Evolutionary conservation across 2,113 vertebrate species (phyloP).

Genomic region (Callospermophilus lateralis): DNA sequence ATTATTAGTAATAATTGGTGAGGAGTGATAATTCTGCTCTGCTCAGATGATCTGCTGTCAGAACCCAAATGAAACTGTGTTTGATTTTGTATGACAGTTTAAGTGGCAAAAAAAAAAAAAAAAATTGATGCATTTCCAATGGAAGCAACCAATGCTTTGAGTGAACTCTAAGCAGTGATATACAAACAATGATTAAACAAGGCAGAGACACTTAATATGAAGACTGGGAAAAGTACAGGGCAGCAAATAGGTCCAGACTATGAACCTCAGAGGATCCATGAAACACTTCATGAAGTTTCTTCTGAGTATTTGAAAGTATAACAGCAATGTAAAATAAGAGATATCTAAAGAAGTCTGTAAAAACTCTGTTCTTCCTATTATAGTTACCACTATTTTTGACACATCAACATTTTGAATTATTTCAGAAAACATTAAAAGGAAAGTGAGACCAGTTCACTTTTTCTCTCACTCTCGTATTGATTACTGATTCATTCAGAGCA

Average conservation of each 20-base stretch:
- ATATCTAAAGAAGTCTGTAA: background rate
- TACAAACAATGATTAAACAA: background rate
- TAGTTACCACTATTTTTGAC: background rate
- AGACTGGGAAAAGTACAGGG: background rate
- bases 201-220: background rate
- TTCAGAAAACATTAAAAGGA: background rate
- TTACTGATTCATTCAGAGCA: background rate
- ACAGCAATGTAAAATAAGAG: background rate
- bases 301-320: background rate
- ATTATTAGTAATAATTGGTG: conserved; percentile 42
- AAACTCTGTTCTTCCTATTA: background rate
- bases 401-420: background rate
- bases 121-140: background rate
- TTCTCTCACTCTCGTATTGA: background rate
- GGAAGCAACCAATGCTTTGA: background rate
- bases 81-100: background rate
- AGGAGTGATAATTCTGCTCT: background rate
- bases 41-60: conserved; percentile 39
- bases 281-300: background rate
- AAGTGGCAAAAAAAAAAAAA: background rate
- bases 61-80: background rate
- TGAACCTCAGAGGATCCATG: background rate
- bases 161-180: background rate
- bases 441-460: background rate
- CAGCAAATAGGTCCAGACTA: background rate